Evolutionary conservation across 2,113 vertebrate species (phyloP), one percentile per base, ranked within the genome.

Genomic region (Neofelis nebulosa): DNA sequence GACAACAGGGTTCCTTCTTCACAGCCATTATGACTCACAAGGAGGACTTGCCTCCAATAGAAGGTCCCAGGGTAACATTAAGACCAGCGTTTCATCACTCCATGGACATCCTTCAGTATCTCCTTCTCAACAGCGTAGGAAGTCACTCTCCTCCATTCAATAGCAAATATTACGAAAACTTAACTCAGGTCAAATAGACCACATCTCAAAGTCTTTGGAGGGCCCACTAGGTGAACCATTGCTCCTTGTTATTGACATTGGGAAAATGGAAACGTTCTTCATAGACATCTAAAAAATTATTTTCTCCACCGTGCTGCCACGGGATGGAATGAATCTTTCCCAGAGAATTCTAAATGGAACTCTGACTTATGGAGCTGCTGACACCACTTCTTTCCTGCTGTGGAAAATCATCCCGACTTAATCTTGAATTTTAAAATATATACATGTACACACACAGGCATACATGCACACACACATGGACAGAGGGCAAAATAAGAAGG

Each of bases 41-140:
- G 99, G 99, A 99, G 90, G 99, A 99, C 97, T 99, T 99, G 12
- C 99, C 99, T 38, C 99, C 98, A 84, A 99, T 99, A 36, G 99
- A 99, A 3, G 99, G 99, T 36, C 99, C 99, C 94, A 99, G 98
- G 95, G 99, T 99, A 57, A 99, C 99, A 73, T 99, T 99, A 97
- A 99, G 98, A 80, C 99, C 99, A 55, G 99, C 21, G 99, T 98
- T 97, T 99, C 99, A 99, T 99, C 92, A 99, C 98, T 71, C 99
- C 99, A 98, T 99, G 15, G 55, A 87, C 65, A 48, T 10, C 16
- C 52, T 91, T 65, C 41, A 63, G 16, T 52, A 73, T 36, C 63
- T 65, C 13, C 36, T 73, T 29, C 65, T 68, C 68, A 83, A 33
- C 0, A 2, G 14, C 27, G 3, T 33, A 87, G 18, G 73, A 93